phyloP scores from a whole-genome alignment of 2,888 invertebrate genomes.

The Lissonota sp. region DNA sequence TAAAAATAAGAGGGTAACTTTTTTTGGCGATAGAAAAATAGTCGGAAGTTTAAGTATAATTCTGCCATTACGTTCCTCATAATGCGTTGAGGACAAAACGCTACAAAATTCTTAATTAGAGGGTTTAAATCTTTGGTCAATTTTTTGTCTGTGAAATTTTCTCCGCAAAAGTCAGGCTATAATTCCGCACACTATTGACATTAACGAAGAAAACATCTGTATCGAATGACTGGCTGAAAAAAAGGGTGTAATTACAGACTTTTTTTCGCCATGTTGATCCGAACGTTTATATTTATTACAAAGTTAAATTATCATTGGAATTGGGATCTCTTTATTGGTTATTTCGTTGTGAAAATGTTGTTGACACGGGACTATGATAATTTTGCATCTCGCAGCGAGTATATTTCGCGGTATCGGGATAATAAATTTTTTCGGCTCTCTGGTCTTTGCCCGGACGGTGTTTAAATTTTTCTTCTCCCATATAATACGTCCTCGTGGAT shows the following conservation, averaged over 20 bases:
- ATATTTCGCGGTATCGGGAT: constrained; percentile 43
- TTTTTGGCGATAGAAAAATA: too few species aligned
- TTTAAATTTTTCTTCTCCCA: constrained; percentile 27
- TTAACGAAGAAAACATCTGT: constrained; percentile 15
- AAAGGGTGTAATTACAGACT: too few species aligned
- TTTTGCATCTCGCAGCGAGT: constrained; percentile 45
- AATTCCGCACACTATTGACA: too few species aligned
- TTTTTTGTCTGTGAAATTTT: too few species aligned
- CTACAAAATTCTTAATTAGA: constrained; percentile 52
- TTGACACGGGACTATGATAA: constrained; percentile 61
- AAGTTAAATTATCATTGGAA: constrained; percentile 20
- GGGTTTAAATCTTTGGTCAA: background rate
- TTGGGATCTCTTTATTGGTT: constrained; percentile 51
- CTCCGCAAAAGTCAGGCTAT: too few species aligned
- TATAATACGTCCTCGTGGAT: constrained; percentile 30
- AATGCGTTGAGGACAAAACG: constrained; percentile 45
- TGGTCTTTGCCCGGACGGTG: constrained; percentile 12
- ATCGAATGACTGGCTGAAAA: too few species aligned
- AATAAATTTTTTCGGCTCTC: constrained; percentile 55
- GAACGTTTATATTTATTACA: constrained; percentile 14
- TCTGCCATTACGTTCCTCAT: too few species aligned
- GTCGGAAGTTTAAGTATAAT: too few species aligned
- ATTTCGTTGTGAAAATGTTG: constrained; percentile 57
- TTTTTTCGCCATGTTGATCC: background rate
- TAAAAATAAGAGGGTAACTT: too few species aligned